phyloP scores from a whole-genome alignment of 2,797 vertebrate species.

The Notamacropus eugenii region DNA sequence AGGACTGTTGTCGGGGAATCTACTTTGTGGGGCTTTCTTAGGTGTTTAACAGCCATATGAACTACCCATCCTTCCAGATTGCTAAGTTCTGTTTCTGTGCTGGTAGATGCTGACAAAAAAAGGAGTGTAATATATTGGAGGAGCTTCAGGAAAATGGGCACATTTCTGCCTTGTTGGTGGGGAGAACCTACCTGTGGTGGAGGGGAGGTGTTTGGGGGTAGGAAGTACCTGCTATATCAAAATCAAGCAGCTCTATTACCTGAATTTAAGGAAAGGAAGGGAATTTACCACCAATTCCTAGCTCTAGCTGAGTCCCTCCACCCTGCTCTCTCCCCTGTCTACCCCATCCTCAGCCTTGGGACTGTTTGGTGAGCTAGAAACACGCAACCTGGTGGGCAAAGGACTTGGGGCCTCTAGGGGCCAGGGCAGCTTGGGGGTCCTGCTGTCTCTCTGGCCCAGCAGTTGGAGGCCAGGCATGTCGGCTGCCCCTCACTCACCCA shows the following conservation, averaged over 20 bases:
- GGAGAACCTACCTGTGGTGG: too few species aligned
- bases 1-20: neutral
- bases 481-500: neutral
- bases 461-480: accelerated
- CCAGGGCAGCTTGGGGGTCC: too few species aligned
- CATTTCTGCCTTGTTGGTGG: neutral
- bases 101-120: too few species aligned
- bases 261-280: neutral
- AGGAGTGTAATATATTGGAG: too few species aligned
- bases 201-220: neutral
- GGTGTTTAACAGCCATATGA: too few species aligned
- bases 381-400: too few species aligned
- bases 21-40: too few species aligned
- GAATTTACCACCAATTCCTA: neutral
- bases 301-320: neutral
- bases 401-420: too few species aligned
- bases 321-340: neutral
- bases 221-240: too few species aligned
- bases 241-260: neutral
- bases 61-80: neutral
- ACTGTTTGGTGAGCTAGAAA: neutral
- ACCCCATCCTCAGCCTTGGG: neutral
- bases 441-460: too few species aligned
- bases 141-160: neutral
- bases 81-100: neutral